Evolutionary conservation across 2,888 invertebrate genomes (phyloP).

Genomic region (Coenonympha glycerion): DNA sequence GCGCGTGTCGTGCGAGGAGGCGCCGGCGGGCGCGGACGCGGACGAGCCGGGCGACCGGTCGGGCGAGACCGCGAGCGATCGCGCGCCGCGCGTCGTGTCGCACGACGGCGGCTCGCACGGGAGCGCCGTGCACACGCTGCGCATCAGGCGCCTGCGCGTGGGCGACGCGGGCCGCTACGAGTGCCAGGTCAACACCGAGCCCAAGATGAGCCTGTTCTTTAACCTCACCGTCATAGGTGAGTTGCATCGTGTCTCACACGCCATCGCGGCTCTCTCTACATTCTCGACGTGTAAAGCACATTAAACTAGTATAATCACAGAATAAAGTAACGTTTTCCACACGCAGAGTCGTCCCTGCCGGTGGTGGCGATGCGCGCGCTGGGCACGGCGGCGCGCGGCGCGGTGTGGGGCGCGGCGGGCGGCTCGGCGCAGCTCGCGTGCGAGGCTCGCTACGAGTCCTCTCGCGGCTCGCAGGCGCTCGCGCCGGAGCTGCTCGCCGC

Average conservation of each 20-base stretch:
- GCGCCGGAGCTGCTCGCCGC: conserved; percentile 30
- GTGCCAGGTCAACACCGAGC: conserved; percentile 85
- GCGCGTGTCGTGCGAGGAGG: conserved; percentile 78
- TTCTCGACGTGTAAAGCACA: no score
- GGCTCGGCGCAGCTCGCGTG: conserved; percentile 19
- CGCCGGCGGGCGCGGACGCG: conserved; percentile 60
- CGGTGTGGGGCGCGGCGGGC: conserved; percentile 31
- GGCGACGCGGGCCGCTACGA: conserved; percentile 82
- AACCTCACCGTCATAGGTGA: conserved; percentile 79
- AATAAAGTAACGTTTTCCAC: not conserved
- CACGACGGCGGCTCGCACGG: conserved; percentile 63
- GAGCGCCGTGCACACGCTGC: conserved; percentile 75
- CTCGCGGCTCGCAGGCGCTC: conserved; percentile 39
- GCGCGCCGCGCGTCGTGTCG: conserved; percentile 71
- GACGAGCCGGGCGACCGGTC: conserved; percentile 43
- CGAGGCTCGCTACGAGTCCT: conserved; percentile 17
- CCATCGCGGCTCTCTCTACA: no score
- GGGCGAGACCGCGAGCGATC: conserved; percentile 72
- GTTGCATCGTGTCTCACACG: conserved; percentile 22
- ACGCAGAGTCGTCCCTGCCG: conserved; percentile 33
- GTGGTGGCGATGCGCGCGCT: conserved; percentile 29
- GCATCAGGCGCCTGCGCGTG: conserved; percentile 75
- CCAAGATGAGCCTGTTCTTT: conserved; percentile 82
- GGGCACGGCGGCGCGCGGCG: conserved; percentile 1
- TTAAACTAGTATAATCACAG: no score